Evolutionary conservation across 35 echinoderm and acorn worm species (phyloP).

Genomic region (Ophiothrix spiculata): DNA sequence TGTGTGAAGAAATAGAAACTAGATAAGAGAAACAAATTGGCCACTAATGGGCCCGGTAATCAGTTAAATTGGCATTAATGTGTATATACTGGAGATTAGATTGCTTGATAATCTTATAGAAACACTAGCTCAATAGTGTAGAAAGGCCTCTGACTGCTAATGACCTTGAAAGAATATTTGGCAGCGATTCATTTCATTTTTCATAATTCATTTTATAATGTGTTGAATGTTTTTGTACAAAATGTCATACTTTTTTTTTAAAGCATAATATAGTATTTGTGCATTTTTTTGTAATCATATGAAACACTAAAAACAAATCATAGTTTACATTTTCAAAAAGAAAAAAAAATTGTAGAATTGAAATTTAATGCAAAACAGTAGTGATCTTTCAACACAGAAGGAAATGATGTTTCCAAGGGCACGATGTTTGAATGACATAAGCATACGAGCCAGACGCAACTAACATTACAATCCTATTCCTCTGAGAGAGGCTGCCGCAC

Average conservation of each 20-base stretch:
- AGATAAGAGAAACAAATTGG: neutral
- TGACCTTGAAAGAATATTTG: no score
- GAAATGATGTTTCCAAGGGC: constrained; percentile 10
- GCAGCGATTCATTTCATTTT: no score
- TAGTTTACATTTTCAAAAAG: neutral
- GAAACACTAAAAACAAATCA: no score
- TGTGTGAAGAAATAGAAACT: neutral
- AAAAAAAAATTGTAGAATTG: neutral
- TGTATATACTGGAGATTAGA: neutral
- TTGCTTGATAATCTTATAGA: neutral
- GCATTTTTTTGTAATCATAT: no score
- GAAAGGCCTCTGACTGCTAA: no score
- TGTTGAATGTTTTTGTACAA: no score
- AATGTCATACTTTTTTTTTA: no score
- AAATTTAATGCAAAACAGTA: no score
- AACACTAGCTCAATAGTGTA: neutral
- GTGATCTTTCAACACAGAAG: no score
- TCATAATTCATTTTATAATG: no score
- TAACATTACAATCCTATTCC: constrained; percentile 1
- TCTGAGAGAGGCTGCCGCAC: neutral
- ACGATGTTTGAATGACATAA: constrained; percentile 2
- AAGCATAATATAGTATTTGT: no score
- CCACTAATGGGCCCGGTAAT: neutral
- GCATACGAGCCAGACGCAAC: constrained; percentile 2
- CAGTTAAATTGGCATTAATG: neutral